Conservation (phyloP, 1,140 invertebrate genomes). For the Heterodera carotae region DNA sequence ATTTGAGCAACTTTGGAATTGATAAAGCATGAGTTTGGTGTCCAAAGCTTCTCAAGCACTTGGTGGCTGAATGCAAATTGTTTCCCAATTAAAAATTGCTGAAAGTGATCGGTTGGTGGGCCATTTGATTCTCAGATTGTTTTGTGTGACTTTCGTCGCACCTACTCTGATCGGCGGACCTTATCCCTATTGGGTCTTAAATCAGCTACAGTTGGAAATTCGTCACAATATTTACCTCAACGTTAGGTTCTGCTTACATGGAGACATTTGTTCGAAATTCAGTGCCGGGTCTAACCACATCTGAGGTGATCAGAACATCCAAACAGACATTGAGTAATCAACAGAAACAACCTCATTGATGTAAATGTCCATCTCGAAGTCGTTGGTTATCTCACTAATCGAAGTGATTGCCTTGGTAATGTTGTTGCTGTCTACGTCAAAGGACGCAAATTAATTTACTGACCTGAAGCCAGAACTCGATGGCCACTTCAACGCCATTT, state of each 20-base stretch:
- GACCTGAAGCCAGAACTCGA: conserved; percentile 64
- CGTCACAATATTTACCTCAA: conserved; percentile 32
- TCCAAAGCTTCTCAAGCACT: conserved; percentile 64
- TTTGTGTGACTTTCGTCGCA: too few species aligned
- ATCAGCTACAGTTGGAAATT: too few species aligned
- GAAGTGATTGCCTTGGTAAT: conserved; percentile 55
- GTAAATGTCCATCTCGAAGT: conserved; percentile 66
- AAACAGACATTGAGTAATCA: neutral
- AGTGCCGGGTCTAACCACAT: conserved; percentile 58
- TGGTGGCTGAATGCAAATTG: conserved; percentile 36
- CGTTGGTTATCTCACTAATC: conserved; percentile 65
- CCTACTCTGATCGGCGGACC: too few species aligned
- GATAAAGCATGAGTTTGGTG: conserved; percentile 63
- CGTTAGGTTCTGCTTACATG: conserved; percentile 64
- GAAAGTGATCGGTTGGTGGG: too few species aligned
- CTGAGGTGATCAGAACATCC: neutral
- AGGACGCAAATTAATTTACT: neutral
- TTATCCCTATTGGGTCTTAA: too few species aligned
- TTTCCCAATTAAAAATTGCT: neutral
- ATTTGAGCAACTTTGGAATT: conserved; percentile 63
- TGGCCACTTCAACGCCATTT: conserved; percentile 58
- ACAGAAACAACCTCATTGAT: conserved; percentile 63
- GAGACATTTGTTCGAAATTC: conserved; percentile 61
- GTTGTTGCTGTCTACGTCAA: neutral
- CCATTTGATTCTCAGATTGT: too few species aligned